Conservation (phyloP, 2,888 invertebrate genomes). For the Tryphoninae sp. region DNA sequence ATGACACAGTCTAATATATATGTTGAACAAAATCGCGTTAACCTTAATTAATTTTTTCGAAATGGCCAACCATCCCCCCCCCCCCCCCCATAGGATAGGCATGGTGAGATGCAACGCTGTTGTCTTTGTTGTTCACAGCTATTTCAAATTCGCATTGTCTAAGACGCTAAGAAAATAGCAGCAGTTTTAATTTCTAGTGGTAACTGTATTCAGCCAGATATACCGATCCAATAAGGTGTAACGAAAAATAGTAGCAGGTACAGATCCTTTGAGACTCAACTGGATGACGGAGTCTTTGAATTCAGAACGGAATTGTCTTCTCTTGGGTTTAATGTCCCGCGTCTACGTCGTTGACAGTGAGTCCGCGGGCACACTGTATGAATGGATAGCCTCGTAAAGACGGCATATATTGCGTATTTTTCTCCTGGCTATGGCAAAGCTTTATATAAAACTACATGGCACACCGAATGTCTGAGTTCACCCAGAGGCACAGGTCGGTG, state of each 20-base stretch:
- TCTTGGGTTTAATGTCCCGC: neutral
- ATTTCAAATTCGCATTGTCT: neutral
- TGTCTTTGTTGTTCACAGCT: neutral
- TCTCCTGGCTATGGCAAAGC: too few relatives aligned
- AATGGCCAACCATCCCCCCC: neutral
- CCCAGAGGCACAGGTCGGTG: neutral
- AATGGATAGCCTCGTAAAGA: constrained; percentile 1
- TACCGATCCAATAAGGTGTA: neutral
- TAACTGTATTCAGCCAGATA: neutral
- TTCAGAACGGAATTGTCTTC: neutral
- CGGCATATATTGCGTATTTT: neutral
- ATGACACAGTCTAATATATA: too few relatives aligned
- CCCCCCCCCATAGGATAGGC: too few relatives aligned
- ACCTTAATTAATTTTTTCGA: too few relatives aligned
- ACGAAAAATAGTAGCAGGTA: neutral
- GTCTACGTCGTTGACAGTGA: neutral
- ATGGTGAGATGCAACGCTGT: neutral
- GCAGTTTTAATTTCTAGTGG: neutral
- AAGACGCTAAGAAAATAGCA: neutral
- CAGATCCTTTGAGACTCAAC: neutral
- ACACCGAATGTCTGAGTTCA: neutral
- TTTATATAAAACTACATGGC: neutral
- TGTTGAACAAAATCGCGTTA: too few relatives aligned
- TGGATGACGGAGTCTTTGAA: neutral
- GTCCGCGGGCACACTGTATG: neutral